phyloP scores from a whole-genome alignment of 2,113 vertebrate genomes.

The Budorcas taxicolor region DNA sequence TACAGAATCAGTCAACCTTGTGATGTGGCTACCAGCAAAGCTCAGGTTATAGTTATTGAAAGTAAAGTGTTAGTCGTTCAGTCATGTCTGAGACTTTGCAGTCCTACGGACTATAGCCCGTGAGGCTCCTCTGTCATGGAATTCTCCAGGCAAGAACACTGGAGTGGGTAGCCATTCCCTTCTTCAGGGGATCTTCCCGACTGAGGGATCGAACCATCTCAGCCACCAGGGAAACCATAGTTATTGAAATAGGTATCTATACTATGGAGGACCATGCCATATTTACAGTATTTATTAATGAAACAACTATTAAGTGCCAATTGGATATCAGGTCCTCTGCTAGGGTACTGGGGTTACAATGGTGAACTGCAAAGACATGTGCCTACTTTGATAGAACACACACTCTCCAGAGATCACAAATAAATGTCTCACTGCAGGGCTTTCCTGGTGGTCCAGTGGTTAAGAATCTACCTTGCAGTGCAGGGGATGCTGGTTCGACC shows the following conservation, averaged over 20 bases:
- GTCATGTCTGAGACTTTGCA: background rate
- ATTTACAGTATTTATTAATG: background rate
- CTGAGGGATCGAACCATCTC: background rate
- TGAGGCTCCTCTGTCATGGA: background rate
- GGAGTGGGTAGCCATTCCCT: background rate
- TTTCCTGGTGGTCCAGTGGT: background rate
- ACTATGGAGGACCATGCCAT: background rate
- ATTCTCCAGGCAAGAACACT: background rate
- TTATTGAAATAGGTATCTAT: background rate
- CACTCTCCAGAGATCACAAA: background rate
- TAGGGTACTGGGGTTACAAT: background rate
- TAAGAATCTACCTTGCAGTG: background rate
- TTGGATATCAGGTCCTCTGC: background rate
- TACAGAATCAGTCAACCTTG: background rate
- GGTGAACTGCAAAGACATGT: background rate
- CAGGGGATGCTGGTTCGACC: background rate
- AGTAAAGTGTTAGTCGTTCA: background rate
- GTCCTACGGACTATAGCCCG: rapidly evolving
- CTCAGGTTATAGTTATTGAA: background rate
- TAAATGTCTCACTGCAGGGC: background rate
- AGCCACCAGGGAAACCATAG: background rate
- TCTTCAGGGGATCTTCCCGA: background rate
- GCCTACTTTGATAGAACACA: background rate
- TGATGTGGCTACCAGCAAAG: background rate
- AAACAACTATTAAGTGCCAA: background rate